A percentile compares a stretch with the other conserved stretches of the same genome.
phyloP scores from a whole-genome alignment of 2,113 vertebrate species.

The Rhinogobius similis region DNA sequence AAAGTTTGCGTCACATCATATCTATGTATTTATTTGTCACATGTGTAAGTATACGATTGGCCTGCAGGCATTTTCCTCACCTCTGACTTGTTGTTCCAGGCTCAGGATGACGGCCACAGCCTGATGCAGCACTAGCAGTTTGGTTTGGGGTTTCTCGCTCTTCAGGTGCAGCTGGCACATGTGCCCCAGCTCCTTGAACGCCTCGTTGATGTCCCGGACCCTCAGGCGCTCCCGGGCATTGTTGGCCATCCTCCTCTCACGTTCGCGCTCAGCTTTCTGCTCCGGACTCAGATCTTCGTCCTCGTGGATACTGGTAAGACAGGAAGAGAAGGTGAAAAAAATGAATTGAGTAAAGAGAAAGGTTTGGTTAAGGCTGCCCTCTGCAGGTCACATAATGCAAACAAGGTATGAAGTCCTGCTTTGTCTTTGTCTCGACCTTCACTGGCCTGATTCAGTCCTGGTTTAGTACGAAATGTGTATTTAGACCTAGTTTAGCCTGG shows the following conservation, averaged over 20 bases:
- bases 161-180: slow-evolving; percentile 97
- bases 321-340: neutral
- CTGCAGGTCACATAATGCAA: slow-evolving; percentile 47
- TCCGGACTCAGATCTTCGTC: slow-evolving; percentile 96
- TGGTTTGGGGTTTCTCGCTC: slow-evolving; percentile 97
- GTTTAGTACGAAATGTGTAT: too few relatives aligned
- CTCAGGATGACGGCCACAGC: slow-evolving; percentile 96
- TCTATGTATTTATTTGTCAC: too few relatives aligned
- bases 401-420: neutral
- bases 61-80: slow-evolving; percentile 63
- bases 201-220: slow-evolving; percentile 95
- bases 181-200: slow-evolving; percentile 95
- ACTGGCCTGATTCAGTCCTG: neutral
- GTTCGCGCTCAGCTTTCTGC: slow-evolving; percentile 94
- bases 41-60: neutral
- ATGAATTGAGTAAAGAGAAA: neutral
- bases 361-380: slow-evolving; percentile 44
- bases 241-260: slow-evolving; percentile 93
- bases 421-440: neutral
- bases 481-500: too few relatives aligned
- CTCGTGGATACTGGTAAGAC: slow-evolving; percentile 86
- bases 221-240: slow-evolving; percentile 93
- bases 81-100: slow-evolving; percentile 97
- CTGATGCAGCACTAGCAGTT: slow-evolving; percentile 97
- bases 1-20: too few relatives aligned